Evolutionary conservation across 2,888 invertebrate genomes (phyloP).

Genomic region (Pollenia angustigena): DNA sequence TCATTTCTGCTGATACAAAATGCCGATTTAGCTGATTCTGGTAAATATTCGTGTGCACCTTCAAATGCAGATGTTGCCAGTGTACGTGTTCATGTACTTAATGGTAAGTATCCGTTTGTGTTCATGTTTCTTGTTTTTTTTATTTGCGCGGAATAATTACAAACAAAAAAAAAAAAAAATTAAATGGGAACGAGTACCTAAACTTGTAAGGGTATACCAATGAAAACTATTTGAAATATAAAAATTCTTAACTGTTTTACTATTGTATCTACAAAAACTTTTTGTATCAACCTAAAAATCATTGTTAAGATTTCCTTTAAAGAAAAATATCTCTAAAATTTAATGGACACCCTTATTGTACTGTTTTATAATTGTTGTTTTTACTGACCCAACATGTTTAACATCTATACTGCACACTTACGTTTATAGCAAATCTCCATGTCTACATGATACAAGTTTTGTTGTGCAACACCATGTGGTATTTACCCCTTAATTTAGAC

Average conservation of each 20-base stretch:
- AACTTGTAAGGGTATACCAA: too few relatives aligned
- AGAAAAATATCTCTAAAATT: not conserved
- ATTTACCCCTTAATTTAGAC: not conserved
- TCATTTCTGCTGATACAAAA: conserved; percentile 91
- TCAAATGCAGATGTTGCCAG: conserved; percentile 92
- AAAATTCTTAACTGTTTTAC: too few relatives aligned
- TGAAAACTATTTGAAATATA: too few relatives aligned
- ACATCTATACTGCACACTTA: not conserved
- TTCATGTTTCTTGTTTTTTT: not conserved
- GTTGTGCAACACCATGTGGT: not conserved
- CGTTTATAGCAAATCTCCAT: not conserved
- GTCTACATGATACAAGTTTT: not conserved
- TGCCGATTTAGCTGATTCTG: conserved; percentile 90
- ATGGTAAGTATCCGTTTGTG: conserved; percentile 86
- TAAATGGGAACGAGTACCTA: too few relatives aligned
- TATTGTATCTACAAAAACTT: too few relatives aligned
- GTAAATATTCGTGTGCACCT: conserved; percentile 92
- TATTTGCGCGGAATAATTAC: not conserved
- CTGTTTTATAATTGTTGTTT: too few relatives aligned
- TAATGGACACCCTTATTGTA: not conserved
- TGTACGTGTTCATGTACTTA: conserved; percentile 92
- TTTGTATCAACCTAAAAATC: not conserved
- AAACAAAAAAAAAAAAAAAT: not conserved
- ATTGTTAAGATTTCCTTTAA: not conserved
- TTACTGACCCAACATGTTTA: not conserved